phyloP scores from a whole-genome alignment of 2,797 vertebrate genomes.

The Neosalanx taihuensis region DNA sequence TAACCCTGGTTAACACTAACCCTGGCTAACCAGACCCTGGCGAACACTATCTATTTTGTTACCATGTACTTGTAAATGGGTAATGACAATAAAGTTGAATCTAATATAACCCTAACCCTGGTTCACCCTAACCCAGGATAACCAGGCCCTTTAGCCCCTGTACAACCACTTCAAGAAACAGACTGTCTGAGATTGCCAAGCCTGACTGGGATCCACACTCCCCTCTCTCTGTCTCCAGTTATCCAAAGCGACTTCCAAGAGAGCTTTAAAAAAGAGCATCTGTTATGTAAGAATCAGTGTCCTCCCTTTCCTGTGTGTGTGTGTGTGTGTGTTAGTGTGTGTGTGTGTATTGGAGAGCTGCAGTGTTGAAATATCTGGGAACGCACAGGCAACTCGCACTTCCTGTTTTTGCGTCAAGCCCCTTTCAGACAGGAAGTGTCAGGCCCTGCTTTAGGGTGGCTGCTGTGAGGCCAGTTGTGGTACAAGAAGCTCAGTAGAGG shows the following conservation, averaged over 20 bases:
- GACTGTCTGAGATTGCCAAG: constrained; percentile 37
- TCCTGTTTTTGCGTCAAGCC: constrained; percentile 67
- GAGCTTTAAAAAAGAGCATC: too few relatives aligned
- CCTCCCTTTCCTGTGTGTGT: constrained; percentile 38
- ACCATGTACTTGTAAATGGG: too few relatives aligned
- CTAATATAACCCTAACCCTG: too few relatives aligned
- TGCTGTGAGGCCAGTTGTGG: constrained; percentile 15
- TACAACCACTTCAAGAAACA: constrained; percentile 15
- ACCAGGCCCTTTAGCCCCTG: not conserved
- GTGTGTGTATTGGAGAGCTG: constrained; percentile 23
- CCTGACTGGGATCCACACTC: constrained; percentile 23
- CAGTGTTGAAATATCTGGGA: constrained; percentile 53
- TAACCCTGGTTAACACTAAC: too few relatives aligned
- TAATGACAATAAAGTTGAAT: too few relatives aligned
- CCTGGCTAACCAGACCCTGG: too few relatives aligned
- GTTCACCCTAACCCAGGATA: too few relatives aligned
- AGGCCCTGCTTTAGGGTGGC: constrained; percentile 42
- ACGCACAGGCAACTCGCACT: constrained; percentile 58
- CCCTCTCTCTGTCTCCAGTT: constrained; percentile 32
- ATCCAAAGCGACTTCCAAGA: too few relatives aligned
- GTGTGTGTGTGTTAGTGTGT: constrained; percentile 22
- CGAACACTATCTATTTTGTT: too few relatives aligned
- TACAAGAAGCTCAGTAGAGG: too few relatives aligned
- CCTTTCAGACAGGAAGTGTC: constrained; percentile 65
- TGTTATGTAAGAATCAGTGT: constrained; percentile 58